Conservation (phyloP, 2,888 invertebrate genomes). For the Nasonovia ribisnigri region DNA sequence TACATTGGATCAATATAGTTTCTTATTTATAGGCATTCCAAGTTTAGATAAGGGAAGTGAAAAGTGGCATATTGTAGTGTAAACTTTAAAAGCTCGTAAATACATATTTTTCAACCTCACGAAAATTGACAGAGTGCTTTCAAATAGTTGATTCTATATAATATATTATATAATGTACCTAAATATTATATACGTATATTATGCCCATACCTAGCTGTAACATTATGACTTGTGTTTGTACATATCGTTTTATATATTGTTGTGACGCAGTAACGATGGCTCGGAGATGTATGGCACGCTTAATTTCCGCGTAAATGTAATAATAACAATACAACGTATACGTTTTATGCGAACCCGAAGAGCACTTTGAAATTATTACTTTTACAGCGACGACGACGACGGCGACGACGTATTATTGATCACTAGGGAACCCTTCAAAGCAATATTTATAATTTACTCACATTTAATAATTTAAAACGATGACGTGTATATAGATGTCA, state of each 20-base stretch:
- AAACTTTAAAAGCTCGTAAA: neutral
- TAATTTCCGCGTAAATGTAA: neutral
- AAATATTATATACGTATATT: neutral
- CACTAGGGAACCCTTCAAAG: slow-evolving; percentile 7
- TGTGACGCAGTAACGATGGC: neutral
- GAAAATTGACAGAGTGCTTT: neutral
- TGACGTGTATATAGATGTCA: slow-evolving; percentile 18
- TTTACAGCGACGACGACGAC: neutral
- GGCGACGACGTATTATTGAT: neutral
- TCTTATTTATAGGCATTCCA: neutral
- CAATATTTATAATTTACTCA: slow-evolving; percentile 37
- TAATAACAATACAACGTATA: slow-evolving; percentile 5
- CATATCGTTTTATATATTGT: neutral
- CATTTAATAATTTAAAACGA: slow-evolving; percentile 41
- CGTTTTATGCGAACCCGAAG: slow-evolving; percentile 18
- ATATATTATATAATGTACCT: neutral
- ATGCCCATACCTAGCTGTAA: neutral
- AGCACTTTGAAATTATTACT: slow-evolving; percentile 23
- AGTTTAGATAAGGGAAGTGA: neutral
- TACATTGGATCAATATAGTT: neutral
- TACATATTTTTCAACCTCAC: neutral
- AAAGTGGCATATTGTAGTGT: neutral
- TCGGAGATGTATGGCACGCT: neutral
- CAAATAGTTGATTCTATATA: neutral
- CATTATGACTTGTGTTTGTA: neutral